Conservation (phyloP, 1,140 invertebrate species). For the Euura lappo region DNA sequence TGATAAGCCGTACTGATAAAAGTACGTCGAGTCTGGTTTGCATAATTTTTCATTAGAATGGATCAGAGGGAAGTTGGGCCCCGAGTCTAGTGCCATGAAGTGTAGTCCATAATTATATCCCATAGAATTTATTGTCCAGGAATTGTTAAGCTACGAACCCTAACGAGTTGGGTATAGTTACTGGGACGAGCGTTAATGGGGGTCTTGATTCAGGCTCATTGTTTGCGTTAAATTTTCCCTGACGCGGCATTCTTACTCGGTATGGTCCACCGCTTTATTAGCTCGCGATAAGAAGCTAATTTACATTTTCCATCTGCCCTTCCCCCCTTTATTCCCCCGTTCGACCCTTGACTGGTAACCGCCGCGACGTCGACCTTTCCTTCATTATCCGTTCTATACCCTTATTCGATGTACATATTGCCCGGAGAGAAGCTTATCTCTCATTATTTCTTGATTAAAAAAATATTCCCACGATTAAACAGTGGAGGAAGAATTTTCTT, state of each 20-base stretch:
- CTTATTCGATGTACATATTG: not conserved
- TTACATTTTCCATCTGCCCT: constrained; percentile 2
- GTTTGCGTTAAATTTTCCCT: constrained; percentile 7
- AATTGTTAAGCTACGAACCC: too few species aligned
- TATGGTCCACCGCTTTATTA: constrained; percentile 4
- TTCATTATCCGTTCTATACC: constrained; percentile 19
- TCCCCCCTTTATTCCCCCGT: not conserved
- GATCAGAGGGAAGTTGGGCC: too few species aligned
- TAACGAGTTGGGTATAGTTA: too few species aligned
- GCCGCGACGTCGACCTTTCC: not conserved
- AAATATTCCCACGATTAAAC: too few species aligned
- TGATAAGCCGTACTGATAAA: too few species aligned
- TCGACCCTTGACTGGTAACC: constrained; percentile 11
- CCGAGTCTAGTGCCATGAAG: too few species aligned
- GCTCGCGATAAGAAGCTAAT: constrained; percentile 5
- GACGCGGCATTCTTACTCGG: constrained; percentile 1
- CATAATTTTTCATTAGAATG: too few species aligned
- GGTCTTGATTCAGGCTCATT: constrained; percentile 5
- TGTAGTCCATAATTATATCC: too few species aligned
- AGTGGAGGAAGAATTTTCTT: too few species aligned
- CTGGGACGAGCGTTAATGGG: not conserved
- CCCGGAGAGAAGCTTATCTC: not conserved
- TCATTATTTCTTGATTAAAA: too few species aligned
- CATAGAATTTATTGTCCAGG: too few species aligned
- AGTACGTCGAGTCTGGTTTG: too few species aligned